Conservation (phyloP, 1,140 invertebrate genomes). For the Muscidifurax raptorellus region DNA sequence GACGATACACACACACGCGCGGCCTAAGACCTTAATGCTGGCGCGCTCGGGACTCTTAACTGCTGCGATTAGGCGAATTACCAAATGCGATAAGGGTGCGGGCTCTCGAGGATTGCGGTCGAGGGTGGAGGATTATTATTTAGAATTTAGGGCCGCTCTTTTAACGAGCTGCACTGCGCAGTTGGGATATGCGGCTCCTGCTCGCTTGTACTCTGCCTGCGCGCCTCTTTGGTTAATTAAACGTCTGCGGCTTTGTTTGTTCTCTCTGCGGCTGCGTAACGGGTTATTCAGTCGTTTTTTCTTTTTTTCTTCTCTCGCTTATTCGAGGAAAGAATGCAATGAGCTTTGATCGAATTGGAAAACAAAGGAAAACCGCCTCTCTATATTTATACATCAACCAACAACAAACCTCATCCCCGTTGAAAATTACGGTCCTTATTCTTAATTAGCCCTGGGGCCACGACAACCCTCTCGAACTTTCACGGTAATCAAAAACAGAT, state of each 20-base stretch:
- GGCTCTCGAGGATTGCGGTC: conserved; percentile 5
- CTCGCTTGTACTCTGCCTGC: neutral
- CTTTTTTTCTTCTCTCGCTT: neutral
- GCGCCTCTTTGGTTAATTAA: conserved; percentile 12
- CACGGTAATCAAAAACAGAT: conserved; percentile 37
- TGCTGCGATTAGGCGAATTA: conserved; percentile 45
- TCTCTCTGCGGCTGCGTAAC: neutral
- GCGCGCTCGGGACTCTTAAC: conserved; percentile 35
- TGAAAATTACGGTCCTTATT: conserved; percentile 15
- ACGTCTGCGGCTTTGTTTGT: neutral
- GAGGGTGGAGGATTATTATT: conserved; percentile 43
- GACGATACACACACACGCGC: neutral
- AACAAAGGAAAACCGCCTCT: too few species aligned
- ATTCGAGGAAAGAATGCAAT: too few species aligned
- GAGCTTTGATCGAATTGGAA: neutral
- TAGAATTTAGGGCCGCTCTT: conserved; percentile 44
- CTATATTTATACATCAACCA: too few species aligned
- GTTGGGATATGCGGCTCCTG: conserved; percentile 7
- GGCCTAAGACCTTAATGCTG: conserved; percentile 44
- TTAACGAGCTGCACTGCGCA: conserved; percentile 33
- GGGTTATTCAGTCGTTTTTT: neutral
- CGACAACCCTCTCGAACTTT: neutral
- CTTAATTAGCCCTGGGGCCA: conserved; percentile 15
- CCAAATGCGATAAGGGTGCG: conserved; percentile 47
- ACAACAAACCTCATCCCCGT: neutral